These are phyloP conservation scores for Eciton burchellii DNA, from an alignment of 1,140 invertebrate species.

Conservation along the genomic window DNA sequence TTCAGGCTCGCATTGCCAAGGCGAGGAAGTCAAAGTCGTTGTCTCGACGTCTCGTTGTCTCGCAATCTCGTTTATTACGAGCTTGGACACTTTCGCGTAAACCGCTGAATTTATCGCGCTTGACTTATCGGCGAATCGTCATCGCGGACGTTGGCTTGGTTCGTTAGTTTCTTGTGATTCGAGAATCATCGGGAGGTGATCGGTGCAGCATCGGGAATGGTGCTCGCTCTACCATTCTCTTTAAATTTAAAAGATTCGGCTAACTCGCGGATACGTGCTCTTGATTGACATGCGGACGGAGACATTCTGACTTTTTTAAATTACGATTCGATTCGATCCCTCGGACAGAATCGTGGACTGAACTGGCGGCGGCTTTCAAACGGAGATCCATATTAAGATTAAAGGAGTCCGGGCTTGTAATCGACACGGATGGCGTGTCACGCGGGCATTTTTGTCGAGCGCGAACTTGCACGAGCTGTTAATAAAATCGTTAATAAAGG, in stretches of 20 bases:
- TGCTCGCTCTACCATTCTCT: too few relatives aligned
- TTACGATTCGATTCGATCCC: background rate
- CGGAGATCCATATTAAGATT: slow-evolving; percentile 40
- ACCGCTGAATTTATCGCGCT: background rate
- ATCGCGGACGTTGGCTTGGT: background rate
- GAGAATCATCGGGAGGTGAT: too few relatives aligned
- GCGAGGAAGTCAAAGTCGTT: background rate
- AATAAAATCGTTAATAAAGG: slow-evolving; percentile 43
- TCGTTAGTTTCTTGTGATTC: background rate
- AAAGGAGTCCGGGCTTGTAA: slow-evolving; percentile 23
- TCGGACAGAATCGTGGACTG: background rate
- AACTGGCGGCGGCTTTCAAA: slow-evolving; percentile 1
- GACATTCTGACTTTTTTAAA: background rate
- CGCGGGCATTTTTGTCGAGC: background rate
- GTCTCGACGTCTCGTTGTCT: background rate
- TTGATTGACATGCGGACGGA: background rate
- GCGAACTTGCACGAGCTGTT: slow-evolving; percentile 21
- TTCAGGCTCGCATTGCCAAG: background rate
- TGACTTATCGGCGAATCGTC: background rate
- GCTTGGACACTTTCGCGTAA: background rate
- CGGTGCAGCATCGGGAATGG: too few relatives aligned
- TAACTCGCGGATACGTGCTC: background rate
- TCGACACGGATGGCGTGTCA: background rate
- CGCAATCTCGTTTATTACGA: background rate
- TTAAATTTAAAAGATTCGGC: background rate